Base-by-base conservation (phyloP, 2,888 invertebrate genomes). In the Hipparchia sbordonii region DNA sequence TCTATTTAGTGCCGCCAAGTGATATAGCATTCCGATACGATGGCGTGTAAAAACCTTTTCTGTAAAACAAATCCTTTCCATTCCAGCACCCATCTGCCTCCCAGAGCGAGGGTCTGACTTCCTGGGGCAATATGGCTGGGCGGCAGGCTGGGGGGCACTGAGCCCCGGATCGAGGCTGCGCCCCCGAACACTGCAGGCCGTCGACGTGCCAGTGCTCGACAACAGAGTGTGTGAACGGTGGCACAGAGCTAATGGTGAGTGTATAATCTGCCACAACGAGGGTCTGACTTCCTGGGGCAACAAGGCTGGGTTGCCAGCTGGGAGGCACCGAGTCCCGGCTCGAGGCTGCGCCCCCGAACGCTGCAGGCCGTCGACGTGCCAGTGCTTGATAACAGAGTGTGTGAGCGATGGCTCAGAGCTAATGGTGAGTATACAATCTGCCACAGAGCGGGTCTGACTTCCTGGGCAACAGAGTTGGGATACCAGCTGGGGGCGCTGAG, bases 241-340 rank as follows among this genome's bases (percentile, higher is more conserved):
- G 95, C 95, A 95, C 80, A 90, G 95, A 61, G 95, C 95, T 79
- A 95, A 95, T 78, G 95, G 95, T 91, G 10, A 70, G 67, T 70
- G 4, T 10, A 54, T 2, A 54, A 33, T 8, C 59, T 23, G 48
- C 48, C 48, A 48, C 7, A 39, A 9, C 9, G 33, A 59, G 59
- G 5, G 10, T 59, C 23, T 33, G 59, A n/a, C 9, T 45, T 61
- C 91, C 94, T 98, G 65, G 98, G 98, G 6, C 65, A 65, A 33
- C 97, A 97, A 80, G 98, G 98, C 46, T 98, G 98, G 96, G 98
- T 98, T 6, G 98, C 98, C 0, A 98, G 98, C 46, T 98, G 98
- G 98, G 98, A 98, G 12, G 98, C 98, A 0, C 91, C 98, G 8
- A 95, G 95, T 85, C 95, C 96, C 79, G 98, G 98, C 69, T 98